These are phyloP conservation scores for Drosophila affinis DNA, from an alignment of 2,888 invertebrate genomes.

Conservation along the genomic window DNA sequence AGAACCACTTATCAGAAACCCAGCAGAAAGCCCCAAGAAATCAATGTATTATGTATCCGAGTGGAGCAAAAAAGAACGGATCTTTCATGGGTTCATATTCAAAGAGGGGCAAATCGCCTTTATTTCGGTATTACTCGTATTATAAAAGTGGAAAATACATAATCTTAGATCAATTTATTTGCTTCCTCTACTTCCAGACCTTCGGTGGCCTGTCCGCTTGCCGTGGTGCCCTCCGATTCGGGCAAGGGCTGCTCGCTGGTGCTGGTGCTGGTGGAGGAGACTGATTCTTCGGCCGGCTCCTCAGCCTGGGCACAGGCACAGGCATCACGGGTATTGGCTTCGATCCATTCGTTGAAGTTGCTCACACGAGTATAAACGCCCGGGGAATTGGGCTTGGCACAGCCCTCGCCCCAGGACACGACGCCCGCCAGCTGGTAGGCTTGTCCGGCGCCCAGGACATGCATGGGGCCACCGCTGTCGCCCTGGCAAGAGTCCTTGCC, in stretches of 20 bases:
- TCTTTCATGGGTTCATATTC: too few relatives aligned
- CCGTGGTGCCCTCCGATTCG: slow-evolving; percentile 13
- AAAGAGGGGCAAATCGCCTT: neutral
- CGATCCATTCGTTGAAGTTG: slow-evolving; percentile 88
- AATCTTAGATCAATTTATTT: slow-evolving; percentile 31
- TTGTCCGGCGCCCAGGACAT: slow-evolving; percentile 62
- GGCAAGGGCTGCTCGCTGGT: slow-evolving; percentile 34
- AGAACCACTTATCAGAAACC: neutral
- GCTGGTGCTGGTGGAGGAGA: slow-evolving; percentile 25
- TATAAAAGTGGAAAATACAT: neutral
- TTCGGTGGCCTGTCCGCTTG: neutral
- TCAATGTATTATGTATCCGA: too few relatives aligned
- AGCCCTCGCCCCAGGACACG: slow-evolving; percentile 86
- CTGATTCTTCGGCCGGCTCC: slow-evolving; percentile 28
- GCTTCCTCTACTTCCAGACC: slow-evolving; percentile 46
- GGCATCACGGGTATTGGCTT: slow-evolving; percentile 87
- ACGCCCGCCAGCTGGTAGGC: slow-evolving; percentile 85
- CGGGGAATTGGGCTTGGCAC: slow-evolving; percentile 87
- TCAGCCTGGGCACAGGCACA: slow-evolving; percentile 86
- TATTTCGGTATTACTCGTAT: neutral
- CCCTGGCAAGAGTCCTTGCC: slow-evolving; percentile 83
- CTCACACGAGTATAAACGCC: slow-evolving; percentile 94
- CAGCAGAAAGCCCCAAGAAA: neutral
- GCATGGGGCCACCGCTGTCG: slow-evolving; percentile 83
- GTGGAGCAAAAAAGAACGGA: neutral